These are phyloP conservation scores for Coelopa frigida DNA, from an alignment of 1,140 invertebrate genomes.

Conservation along the genomic window DNA sequence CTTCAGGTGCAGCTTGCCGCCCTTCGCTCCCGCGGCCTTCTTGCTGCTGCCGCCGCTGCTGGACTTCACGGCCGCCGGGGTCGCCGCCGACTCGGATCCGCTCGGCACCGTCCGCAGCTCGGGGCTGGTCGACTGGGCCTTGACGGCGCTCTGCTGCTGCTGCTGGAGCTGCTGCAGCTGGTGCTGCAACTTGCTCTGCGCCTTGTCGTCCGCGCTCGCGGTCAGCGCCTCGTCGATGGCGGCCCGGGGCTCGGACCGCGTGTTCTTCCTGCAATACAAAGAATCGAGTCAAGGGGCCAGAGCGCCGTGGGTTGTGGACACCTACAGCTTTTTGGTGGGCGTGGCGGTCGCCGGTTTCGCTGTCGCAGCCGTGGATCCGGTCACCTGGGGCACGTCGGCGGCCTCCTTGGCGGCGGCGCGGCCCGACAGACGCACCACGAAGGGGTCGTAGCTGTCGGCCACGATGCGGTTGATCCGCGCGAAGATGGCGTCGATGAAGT, in stretches of 20 bases:
- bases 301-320: too few relatives aligned
- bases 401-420: constrained; percentile 43
- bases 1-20: constrained; percentile 22
- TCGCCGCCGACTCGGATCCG: constrained; percentile 4
- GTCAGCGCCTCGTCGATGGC: constrained; percentile 16
- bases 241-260: constrained; percentile 34
- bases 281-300: too few relatives aligned
- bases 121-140: too few relatives aligned
- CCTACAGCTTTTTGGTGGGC: constrained; percentile 38
- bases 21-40: constrained; percentile 7
- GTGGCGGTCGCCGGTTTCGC: constrained; percentile 17
- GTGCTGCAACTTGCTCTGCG: constrained; percentile 35
- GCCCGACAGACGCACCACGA: constrained; percentile 67
- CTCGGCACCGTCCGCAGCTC: too few relatives aligned
- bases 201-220: constrained; percentile 34
- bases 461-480: constrained; percentile 70
- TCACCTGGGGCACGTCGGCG: constrained; percentile 1
- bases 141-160: constrained; percentile 9
- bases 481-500: constrained; percentile 72
- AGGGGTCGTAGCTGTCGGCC: constrained; percentile 69
- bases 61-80: background rate
- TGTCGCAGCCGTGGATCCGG: constrained; percentile 12
- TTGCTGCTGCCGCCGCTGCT: constrained; percentile 11
- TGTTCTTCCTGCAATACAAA: constrained; percentile 37
- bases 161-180: constrained; percentile 25